Evolutionary conservation across 2,113 vertebrate species (phyloP).

Genomic region (Zosterops pallidus): DNA sequence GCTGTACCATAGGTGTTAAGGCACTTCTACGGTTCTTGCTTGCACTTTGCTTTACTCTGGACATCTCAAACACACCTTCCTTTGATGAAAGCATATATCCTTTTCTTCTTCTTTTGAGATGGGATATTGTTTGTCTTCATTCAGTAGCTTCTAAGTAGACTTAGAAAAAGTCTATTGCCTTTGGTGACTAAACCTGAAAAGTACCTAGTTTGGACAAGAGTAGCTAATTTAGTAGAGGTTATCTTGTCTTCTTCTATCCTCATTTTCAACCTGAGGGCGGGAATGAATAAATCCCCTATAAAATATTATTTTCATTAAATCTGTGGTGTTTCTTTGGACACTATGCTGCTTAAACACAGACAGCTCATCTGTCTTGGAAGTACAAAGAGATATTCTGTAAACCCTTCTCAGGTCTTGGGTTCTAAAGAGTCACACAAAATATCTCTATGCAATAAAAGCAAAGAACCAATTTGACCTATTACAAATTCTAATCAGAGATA

Average conservation of each 20-base stretch:
- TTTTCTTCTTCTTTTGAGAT: not conserved
- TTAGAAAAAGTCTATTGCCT: not conserved
- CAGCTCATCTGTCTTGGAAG: not conserved
- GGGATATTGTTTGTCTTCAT: not conserved
- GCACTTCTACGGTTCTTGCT: not conserved
- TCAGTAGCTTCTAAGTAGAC: not conserved
- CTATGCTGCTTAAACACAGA: not conserved
- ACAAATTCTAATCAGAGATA: not conserved
- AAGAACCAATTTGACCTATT: not conserved
- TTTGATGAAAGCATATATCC: not conserved
- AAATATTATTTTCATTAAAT: not conserved
- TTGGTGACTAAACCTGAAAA: not conserved
- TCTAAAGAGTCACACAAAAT: not conserved
- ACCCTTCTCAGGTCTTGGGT: not conserved
- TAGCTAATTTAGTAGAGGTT: not conserved
- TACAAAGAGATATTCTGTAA: not conserved
- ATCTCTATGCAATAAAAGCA: not conserved
- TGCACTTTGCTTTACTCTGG: not conserved
- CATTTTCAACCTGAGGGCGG: not conserved
- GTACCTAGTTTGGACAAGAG: not conserved
- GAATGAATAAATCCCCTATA: not conserved
- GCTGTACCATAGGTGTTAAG: not conserved
- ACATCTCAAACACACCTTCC: not conserved
- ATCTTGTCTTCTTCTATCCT: not conserved
- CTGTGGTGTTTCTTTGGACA: not conserved